Percentiles rank a stretch among this genome's conserved stretches.
Conservation (phyloP, 2,113 vertebrate genomes). For the Lates calcarifer region DNA sequence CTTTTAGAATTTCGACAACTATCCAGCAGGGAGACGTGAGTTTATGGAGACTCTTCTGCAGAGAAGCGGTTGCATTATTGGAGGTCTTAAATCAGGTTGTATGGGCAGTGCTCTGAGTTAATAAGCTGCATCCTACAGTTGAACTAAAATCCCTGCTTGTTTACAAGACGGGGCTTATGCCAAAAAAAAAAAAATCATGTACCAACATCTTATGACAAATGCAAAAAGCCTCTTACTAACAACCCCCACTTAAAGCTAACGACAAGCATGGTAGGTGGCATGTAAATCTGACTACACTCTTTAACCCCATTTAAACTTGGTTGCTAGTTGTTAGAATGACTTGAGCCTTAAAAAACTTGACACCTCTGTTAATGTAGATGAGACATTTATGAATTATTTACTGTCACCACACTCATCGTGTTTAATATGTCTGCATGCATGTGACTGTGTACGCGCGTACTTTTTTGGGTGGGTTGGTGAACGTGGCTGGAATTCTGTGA, state of each 20-base stretch:
- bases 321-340: not conserved
- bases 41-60: conserved; percentile 18
- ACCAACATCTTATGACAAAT: conserved; percentile 36
- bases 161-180: conserved; percentile 44
- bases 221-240: conserved; percentile 47
- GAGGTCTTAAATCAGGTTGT: conserved; percentile 39
- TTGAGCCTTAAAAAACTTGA: conserved; percentile 17
- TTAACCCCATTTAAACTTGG: conserved; percentile 42
- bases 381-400: conserved; percentile 53
- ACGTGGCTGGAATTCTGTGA: conserved; percentile 64
- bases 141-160: conserved; percentile 52
- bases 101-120: conserved; percentile 39
- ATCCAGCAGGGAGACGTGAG: conserved; percentile 2
- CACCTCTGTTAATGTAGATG: conserved; percentile 27
- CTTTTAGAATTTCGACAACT: conserved; percentile 1
- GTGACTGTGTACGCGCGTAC: not conserved
- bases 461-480: not conserved
- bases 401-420: not conserved
- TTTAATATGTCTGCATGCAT: not conserved
- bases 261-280: conserved; percentile 32
- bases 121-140: conserved; percentile 56
- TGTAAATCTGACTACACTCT: conserved; percentile 30
- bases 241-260: conserved; percentile 33
- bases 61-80: not conserved
- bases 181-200: conserved; percentile 18